Evolutionary conservation across 2,797 vertebrate species (phyloP).

Genomic region (Manis crassicaudata): DNA sequence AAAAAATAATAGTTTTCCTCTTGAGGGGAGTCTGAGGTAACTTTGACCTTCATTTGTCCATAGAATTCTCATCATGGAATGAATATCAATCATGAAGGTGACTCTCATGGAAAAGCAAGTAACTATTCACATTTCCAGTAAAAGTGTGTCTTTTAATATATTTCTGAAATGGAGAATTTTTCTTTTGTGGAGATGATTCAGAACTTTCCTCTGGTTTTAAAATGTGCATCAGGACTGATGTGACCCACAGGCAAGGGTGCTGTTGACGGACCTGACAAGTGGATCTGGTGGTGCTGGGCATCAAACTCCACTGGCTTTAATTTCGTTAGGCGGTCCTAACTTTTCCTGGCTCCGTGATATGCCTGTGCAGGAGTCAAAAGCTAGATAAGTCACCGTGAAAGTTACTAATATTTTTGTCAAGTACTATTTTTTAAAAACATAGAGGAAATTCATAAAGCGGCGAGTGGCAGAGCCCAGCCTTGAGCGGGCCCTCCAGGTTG

Average conservation of each 20-base stretch:
- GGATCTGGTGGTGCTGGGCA: not conserved
- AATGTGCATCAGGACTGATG: not conserved
- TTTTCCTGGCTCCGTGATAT: not conserved
- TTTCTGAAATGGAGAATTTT: constrained; percentile 28
- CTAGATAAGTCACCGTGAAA: not conserved
- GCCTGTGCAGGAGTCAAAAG: not conserved
- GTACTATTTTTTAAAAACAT: not conserved
- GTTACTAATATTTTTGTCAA: not conserved
- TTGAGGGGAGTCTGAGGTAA: constrained; percentile 50
- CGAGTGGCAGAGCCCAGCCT: not conserved
- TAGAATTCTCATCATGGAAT: constrained; percentile 54
- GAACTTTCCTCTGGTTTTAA: constrained; percentile 17
- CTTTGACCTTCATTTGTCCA: constrained; percentile 72
- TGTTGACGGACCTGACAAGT: not conserved
- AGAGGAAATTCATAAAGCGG: not conserved
- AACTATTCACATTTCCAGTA: constrained; percentile 41
- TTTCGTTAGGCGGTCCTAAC: not conserved
- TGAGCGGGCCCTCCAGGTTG: not conserved
- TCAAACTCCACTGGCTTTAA: not conserved
- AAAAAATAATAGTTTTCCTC: constrained; percentile 72
- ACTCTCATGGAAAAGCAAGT: constrained; percentile 47
- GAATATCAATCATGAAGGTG: constrained; percentile 59
- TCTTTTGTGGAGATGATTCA: constrained; percentile 11
- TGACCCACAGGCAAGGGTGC: not conserved
- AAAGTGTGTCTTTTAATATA: constrained; percentile 12